Conservation (phyloP, 2,113 vertebrate species). For the Petaurus breviceps region DNA sequence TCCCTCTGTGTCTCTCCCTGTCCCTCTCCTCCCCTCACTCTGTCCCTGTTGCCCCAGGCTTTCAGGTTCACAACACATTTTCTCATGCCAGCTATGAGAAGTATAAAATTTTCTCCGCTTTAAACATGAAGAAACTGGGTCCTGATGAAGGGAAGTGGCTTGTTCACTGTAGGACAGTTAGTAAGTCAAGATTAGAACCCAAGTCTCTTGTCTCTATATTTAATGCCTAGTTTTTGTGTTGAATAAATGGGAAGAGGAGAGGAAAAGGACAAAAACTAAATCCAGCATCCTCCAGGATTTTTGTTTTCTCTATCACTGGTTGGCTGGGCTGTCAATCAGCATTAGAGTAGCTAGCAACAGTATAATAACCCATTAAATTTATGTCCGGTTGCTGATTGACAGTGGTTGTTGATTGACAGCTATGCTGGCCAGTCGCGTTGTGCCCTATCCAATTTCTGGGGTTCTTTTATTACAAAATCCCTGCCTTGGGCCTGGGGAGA, state of each 20-base stretch:
- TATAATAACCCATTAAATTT: background rate
- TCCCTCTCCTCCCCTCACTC: background rate
- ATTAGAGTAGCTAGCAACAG: background rate
- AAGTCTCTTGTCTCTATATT: background rate
- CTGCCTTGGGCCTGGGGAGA: background rate
- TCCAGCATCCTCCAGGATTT: background rate
- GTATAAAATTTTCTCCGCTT: background rate
- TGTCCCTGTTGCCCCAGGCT: background rate
- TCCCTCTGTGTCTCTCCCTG: background rate
- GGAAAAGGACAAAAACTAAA: background rate
- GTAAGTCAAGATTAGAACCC: background rate
- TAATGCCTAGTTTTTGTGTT: background rate
- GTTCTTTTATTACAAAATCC: background rate
- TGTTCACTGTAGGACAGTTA: background rate
- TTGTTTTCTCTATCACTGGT: background rate
- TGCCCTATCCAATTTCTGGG: background rate
- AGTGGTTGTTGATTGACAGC: background rate
- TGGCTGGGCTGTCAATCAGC: background rate
- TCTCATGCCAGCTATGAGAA: background rate
- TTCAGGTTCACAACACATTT: background rate
- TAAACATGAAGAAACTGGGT: background rate
- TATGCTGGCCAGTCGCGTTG: background rate
- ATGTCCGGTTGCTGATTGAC: background rate
- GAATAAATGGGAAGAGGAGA: background rate
- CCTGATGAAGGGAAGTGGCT: background rate